A percentile compares a stretch with the other conserved stretches of the same genome.
These are phyloP conservation scores for Engraulis encrasicolus DNA, from an alignment of 2,113 vertebrate species.

Conservation along the genomic window DNA sequence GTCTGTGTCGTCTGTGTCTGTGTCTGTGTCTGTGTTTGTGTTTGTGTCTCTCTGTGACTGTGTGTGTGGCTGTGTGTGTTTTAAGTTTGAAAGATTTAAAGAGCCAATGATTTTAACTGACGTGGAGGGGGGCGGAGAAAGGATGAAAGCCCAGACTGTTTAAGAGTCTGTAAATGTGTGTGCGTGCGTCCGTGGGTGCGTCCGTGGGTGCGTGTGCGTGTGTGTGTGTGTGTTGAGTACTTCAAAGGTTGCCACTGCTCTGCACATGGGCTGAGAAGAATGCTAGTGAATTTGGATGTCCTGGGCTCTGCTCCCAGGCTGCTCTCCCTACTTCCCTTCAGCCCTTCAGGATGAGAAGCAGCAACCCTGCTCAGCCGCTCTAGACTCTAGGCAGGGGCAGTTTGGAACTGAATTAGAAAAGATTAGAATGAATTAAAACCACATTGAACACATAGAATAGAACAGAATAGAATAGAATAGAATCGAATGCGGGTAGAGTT, in stretches of 20 bases:
- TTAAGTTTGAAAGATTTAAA: background rate
- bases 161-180: conserved; percentile 4
- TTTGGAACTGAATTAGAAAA: no score
- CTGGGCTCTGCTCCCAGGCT: background rate
- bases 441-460: no score
- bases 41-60: conserved; percentile 10
- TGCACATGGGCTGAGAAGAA: background rate
- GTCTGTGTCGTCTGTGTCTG: background rate
- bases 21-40: conserved; percentile 15
- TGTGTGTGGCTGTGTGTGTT: conserved; percentile 9
- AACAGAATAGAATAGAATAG: no score
- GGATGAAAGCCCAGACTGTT: conserved; percentile 20
- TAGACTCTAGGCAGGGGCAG: no score
- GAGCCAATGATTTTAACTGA: conserved; percentile 10
- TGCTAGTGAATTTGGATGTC: background rate
- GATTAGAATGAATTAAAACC: no score
- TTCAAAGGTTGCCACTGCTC: conserved; percentile 9
- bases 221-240: background rate
- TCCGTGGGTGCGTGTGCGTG: background rate
- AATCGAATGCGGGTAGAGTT: no score
- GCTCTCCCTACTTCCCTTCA: no score
- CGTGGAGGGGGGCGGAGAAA: background rate
- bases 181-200: no score
- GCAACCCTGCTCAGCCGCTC: background rate
- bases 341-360: background rate